phyloP scores from a whole-genome alignment of 2,888 invertebrate species.

The Emmelina monodactyla region DNA sequence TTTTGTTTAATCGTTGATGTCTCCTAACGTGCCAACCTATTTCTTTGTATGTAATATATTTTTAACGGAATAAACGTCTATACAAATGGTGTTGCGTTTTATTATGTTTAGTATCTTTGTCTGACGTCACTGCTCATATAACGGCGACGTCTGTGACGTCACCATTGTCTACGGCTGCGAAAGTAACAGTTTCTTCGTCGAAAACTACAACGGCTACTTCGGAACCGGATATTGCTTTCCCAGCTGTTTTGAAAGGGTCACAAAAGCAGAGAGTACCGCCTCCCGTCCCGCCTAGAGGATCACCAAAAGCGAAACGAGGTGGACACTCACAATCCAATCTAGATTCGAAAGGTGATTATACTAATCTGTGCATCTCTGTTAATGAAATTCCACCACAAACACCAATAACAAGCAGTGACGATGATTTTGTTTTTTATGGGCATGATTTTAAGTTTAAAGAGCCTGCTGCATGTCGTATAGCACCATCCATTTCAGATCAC shows the following conservation, averaged over 20 bases:
- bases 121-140: conserved; percentile 63
- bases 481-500: conserved; percentile 44
- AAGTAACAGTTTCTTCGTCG: conserved; percentile 33
- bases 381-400: conserved; percentile 46
- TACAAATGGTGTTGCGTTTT: conserved; percentile 14
- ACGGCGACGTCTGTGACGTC: conserved; percentile 56
- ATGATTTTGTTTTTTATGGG: conserved; percentile 51
- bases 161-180: conserved; percentile 47
- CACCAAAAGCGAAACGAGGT: conserved; percentile 71
- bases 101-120: conserved; percentile 52
- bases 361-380: conserved; percentile 39
- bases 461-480: conserved; percentile 44
- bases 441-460: conserved; percentile 52
- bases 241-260: conserved; percentile 77
- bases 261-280: conserved; percentile 83
- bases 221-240: conserved; percentile 70
- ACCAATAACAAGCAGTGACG: conserved; percentile 51
- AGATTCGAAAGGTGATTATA: conserved; percentile 60
- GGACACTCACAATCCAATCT: conserved; percentile 45
- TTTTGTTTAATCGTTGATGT: conserved; percentile 21
- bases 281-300: conserved; percentile 87
- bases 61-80: conserved; percentile 36
- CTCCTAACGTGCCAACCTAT: conserved; percentile 39
- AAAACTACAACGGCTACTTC: conserved; percentile 36
- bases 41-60: conserved; percentile 30